Evolutionary conservation across 2,888 invertebrate genomes (phyloP).

Genomic region (Schrankia costaestrigalis): DNA sequence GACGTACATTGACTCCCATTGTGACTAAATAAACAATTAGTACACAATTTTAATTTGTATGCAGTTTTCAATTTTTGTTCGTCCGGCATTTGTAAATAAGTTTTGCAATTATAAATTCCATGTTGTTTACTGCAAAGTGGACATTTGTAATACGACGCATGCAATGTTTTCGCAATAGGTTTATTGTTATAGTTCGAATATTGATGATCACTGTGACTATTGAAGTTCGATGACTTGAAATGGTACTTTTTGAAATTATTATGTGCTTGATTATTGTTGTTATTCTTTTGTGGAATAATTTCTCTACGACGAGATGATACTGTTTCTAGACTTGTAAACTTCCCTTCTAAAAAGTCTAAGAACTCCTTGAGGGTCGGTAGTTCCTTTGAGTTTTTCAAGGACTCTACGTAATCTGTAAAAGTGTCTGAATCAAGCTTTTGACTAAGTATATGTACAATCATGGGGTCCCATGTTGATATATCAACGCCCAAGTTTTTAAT

Average conservation of each 20-base stretch:
- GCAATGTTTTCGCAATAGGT: too few species aligned
- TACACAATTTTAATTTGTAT: neutral
- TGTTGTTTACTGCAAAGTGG: neutral
- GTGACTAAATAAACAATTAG: constrained; percentile 3
- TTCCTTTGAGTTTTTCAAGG: constrained; percentile 3
- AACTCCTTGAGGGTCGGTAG: constrained; percentile 6
- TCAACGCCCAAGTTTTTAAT: constrained; percentile 5
- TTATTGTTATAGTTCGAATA: too few species aligned
- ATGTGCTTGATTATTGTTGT: neutral
- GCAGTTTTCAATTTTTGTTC: neutral
- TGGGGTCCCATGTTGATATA: constrained; percentile 4
- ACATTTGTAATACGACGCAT: too few species aligned
- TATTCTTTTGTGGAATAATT: neutral
- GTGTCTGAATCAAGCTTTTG: constrained; percentile 5
- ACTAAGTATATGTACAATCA: constrained; percentile 1
- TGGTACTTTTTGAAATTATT: too few species aligned
- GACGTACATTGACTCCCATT: neutral
- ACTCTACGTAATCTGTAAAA: constrained; percentile 3
- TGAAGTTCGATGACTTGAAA: too few species aligned
- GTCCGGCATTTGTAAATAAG: constrained; percentile 3
- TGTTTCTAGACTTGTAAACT: constrained; percentile 8
- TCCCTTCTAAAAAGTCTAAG: constrained; percentile 6
- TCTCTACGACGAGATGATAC: constrained; percentile 9
- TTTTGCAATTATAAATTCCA: constrained; percentile 1
- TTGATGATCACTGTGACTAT: too few species aligned